Evolutionary conservation across 1,140 invertebrate species (phyloP).

Genomic region (Ridgeia piscesae): DNA sequence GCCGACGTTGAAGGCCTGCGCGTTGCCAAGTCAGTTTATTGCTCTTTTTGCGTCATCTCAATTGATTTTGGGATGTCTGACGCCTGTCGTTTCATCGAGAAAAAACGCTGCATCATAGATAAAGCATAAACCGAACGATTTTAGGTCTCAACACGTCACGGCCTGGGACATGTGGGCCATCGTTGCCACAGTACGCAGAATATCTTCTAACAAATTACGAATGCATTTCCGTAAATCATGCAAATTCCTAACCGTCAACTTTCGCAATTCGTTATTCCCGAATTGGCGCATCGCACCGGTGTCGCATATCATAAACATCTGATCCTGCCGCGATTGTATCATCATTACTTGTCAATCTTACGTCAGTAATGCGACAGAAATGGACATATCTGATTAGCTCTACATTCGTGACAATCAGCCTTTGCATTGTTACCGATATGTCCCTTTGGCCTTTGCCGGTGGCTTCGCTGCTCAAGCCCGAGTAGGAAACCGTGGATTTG

Average conservation of each 20-base stretch:
- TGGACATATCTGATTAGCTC: background rate
- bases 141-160: background rate
- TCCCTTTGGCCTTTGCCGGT: background rate
- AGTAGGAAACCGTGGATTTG: background rate
- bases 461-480: background rate
- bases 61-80: background rate
- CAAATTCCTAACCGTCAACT: too few species aligned
- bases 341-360: background rate
- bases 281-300: too few species aligned
- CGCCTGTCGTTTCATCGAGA: background rate
- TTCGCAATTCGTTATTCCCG: too few species aligned
- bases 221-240: too few species aligned
- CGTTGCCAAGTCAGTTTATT: background rate
- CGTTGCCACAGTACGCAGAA: background rate
- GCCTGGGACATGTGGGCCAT: background rate
- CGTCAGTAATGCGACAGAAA: background rate
- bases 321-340: background rate
- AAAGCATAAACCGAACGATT: background rate
- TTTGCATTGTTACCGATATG: background rate
- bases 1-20: background rate
- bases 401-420: background rate
- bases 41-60: background rate
- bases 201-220: background rate
- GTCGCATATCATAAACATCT: background rate
- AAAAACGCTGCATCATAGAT: background rate